Conservation (phyloP, 2,797 vertebrate genomes). For the Hybognathus amarus region DNA sequence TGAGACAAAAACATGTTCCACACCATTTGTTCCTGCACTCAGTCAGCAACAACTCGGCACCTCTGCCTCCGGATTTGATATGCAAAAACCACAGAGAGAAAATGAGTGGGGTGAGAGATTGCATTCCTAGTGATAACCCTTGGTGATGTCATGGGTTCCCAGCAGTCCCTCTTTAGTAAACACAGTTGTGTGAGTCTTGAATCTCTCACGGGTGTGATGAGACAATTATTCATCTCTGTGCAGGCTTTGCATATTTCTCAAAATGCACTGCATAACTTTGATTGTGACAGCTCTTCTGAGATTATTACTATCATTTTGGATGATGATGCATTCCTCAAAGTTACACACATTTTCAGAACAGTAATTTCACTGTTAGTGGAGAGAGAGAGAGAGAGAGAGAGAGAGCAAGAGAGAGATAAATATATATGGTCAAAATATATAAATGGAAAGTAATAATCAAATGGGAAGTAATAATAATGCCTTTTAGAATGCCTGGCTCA, state of each 20-base stretch:
- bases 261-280: not conserved
- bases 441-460: no score
- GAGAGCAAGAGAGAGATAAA: no score
- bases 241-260: constrained; percentile 27
- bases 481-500: not conserved
- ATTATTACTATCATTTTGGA: not conserved
- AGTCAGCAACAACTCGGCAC: constrained; percentile 27
- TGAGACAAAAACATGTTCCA: constrained; percentile 29
- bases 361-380: not conserved
- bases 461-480: no score
- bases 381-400: no score
- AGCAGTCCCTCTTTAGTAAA: constrained; percentile 17
- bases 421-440: no score
- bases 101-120: constrained; percentile 11
- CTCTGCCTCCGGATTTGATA: constrained; percentile 14
- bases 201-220: constrained; percentile 25
- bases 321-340: not conserved
- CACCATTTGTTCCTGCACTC: constrained; percentile 23
- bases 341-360: not conserved
- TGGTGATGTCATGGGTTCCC: constrained; percentile 42
- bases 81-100: not conserved
- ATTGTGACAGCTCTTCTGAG: not conserved
- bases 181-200: constrained; percentile 13
- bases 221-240: constrained; percentile 13
- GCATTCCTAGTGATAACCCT: constrained; percentile 7